Base-by-base conservation (phyloP, 30 jellyfish, hydroid and myxozoan genomes). In the Hydractinia echinata region DNA sequence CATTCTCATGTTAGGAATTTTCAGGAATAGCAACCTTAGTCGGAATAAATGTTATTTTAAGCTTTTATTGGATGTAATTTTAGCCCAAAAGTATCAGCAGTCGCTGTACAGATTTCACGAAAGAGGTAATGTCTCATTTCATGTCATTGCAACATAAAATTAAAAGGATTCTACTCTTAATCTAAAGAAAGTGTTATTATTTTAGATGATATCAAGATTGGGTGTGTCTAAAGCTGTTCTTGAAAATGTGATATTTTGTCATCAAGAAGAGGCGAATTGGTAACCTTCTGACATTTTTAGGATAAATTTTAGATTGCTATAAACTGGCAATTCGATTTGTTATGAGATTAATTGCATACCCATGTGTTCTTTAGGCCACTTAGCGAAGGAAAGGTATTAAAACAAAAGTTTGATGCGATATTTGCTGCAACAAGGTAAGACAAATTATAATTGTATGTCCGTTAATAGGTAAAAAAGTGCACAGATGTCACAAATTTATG, bases 221-320 rank as follows among this genome's bases (percentile, higher is more conserved):
- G 99, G 99, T 48, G 99, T 95, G 49, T 90, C 99, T 1, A 86
- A 86, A 73, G 97, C 99, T 49, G 89, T 95, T 6, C 83, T 95
- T 53, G 97, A 95, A 58, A 84, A 95, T 87, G 99, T 95, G 51
- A 90, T 95, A 5, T 95, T 95, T 69, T 95, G 99, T 58, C 99
- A 95, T 76, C 99, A 95, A 80, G 99, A 95, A 84, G 96, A 89
- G n/a, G 90, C 99, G 16, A 81, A 84, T 55, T 95, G 99, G 99
- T 94, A 78, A 64, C 4, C 19, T 13, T n/a, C 39, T 64, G 51
- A 64, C 74, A 1, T 13, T 30, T 30, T 30, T 0, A 30, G 44
- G 2, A 30, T 30, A 30, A 30, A 30, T 30, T 30, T 30, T 30
- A 30, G 2, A 30, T 30, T 30, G 44, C 44, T 30, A 30, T 30